Base-by-base conservation (phyloP, 2,113 vertebrate genomes). In the Geococcyx californianus region DNA sequence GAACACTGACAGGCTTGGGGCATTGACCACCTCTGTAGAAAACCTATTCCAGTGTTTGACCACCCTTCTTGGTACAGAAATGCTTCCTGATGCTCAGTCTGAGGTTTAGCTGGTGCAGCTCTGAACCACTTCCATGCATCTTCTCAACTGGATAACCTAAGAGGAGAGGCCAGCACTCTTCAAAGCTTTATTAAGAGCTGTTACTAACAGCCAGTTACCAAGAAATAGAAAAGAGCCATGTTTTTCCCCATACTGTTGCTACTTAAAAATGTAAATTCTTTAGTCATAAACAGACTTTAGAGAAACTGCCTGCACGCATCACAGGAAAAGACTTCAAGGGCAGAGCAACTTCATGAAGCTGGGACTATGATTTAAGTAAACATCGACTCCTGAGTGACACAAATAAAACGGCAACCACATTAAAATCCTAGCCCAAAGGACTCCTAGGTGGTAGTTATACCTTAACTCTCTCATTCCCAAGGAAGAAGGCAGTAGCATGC, bases 401-500 rank as follows among this genome's bases (percentile, higher is more conserved):
- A 58, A 16, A 31, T 44, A 59, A 74, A 60, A 69, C 33, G 31
- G 6, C n/a, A 79, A 88, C 40, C 45, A 72, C 0, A 2, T 47
- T 9, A 4, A 94, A 88, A 70, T 59, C 59, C 40, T 60, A 69
- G 3, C 24, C 28, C 21, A 70, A 8, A 90, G 29, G 76, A 52
- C 55, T 82, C 52, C 19, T 44, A 38, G 33, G 26, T 45, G 56
- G 38, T 84, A 40, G 13, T 21, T 70, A 52, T 98, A 99, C 99
- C 99, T 99, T 99, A 73, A 99, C 99, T 96, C 98, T 97, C 28
- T 99, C 99, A 89, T 99, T 99, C 62, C 98, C 97, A 0, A 99
- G 98, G 93, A 99, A 99, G 98, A 98, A 99, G 40, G 99, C 99
- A 0, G 99, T 99, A 38, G 99, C 99, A 1, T 99, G 99, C 80